These are phyloP conservation scores for Meloidogyne floridensis DNA, from an alignment of 1,140 invertebrate genomes.

Conservation along the genomic window DNA sequence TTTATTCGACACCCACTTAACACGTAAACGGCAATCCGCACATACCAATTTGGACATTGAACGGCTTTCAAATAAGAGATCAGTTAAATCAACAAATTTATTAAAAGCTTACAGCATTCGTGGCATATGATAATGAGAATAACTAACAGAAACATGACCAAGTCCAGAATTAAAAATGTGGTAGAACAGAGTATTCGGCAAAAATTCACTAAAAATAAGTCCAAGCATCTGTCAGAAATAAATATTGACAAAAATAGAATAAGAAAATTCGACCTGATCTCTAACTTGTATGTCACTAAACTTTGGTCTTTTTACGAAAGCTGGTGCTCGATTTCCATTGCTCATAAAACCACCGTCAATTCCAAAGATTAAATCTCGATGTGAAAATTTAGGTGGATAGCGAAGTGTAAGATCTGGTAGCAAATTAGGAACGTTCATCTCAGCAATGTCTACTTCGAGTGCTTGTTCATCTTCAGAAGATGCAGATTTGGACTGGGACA, in stretches of 20 bases:
- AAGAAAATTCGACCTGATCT: constrained; percentile 32
- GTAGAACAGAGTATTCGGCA: constrained; percentile 49
- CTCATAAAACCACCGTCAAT: constrained; percentile 51
- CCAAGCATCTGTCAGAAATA: constrained; percentile 41
- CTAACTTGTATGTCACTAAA: constrained; percentile 47
- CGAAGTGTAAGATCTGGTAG: constrained; percentile 51
- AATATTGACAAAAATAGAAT: neutral
- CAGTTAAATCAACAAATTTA: neutral
- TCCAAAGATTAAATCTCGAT: constrained; percentile 52
- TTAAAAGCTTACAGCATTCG: constrained; percentile 27
- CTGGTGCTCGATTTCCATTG: constrained; percentile 40
- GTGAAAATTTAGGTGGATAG: constrained; percentile 55
- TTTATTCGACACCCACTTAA: neutral
- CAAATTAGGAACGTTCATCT: constrained; percentile 34
- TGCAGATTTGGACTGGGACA: neutral
- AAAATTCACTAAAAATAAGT: constrained; percentile 51
- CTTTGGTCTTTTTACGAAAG: constrained; percentile 41
- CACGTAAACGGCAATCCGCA: constrained; percentile 48
- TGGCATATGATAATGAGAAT: constrained; percentile 46
- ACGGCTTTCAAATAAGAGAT: constrained; percentile 15
- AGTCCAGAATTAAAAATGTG: constrained; percentile 44
- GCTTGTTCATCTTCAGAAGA: constrained; percentile 36
- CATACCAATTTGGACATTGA: constrained; percentile 48
- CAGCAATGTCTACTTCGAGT: constrained; percentile 43
- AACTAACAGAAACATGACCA: constrained; percentile 44